phyloP scores from a whole-genome alignment of 92 coral and sea anemone genomes.

The Montipora capitata region DNA sequence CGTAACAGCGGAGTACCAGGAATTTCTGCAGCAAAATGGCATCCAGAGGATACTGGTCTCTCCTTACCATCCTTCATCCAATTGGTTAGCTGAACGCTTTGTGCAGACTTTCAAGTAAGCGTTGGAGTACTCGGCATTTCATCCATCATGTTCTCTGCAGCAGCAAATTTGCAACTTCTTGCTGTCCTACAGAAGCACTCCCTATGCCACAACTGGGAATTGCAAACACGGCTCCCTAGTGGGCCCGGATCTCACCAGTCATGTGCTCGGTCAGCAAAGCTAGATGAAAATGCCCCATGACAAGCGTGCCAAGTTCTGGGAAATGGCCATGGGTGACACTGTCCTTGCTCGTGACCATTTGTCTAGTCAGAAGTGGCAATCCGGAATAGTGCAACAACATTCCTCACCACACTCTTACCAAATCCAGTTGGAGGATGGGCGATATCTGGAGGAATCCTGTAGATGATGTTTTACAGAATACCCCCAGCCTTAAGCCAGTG shows the following conservation, averaged over 20 bases:
- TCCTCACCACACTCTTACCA: not conserved
- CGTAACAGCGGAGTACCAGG: not conserved
- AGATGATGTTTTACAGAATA: not conserved
- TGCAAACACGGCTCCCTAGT: too few relatives aligned
- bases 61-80: too few relatives aligned
- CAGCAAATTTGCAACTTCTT: constrained; percentile 30
- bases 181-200: constrained; percentile 34
- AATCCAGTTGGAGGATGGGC: not conserved
- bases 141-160: constrained; percentile 21
- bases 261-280: too few relatives aligned
- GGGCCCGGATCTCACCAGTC: too few relatives aligned
- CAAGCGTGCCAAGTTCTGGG: too few relatives aligned
- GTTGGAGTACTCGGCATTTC: constrained; percentile 10
- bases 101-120: constrained; percentile 23
- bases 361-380: constrained; percentile 42
- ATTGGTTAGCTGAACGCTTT: too few relatives aligned
- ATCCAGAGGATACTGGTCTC: constrained; percentile 28
- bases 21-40: constrained; percentile 23
- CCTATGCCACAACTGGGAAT: constrained; percentile 39
- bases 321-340: constrained; percentile 16
- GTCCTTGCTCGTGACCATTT: constrained; percentile 38
- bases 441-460: not conserved
- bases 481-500: not conserved
- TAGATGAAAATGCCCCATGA: too few relatives aligned
- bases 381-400: not conserved